Conservation (phyloP, 1,140 invertebrate species). For the Nylanderia fulva region DNA sequence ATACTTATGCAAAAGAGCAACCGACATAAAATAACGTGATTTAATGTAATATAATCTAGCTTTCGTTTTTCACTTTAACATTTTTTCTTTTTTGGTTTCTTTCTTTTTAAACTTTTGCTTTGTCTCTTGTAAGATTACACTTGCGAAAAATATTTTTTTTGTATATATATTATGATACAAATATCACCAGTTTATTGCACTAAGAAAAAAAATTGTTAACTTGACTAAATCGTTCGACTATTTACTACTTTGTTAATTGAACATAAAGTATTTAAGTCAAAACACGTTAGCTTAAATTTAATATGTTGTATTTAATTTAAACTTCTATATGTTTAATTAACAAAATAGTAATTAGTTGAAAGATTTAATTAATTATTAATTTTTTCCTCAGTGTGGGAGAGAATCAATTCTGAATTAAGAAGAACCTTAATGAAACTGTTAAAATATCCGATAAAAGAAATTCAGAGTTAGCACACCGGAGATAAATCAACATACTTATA, state of each 20-base stretch:
- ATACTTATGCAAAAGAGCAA: not conserved
- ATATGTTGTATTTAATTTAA: no score
- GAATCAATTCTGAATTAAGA: not conserved
- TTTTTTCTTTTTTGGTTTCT: not conserved
- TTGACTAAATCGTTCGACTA: no score
- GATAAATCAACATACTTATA: constrained; percentile 10
- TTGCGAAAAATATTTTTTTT: not conserved
- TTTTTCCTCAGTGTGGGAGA: no score
- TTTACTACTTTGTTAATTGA: no score
- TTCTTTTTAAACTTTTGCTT: not conserved
- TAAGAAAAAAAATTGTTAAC: no score
- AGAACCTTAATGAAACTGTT: not conserved
- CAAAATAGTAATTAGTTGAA: no score
- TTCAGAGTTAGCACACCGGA: no score
- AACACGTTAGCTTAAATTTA: no score
- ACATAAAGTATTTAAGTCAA: no score
- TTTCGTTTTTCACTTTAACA: not conserved
- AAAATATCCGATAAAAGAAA: not conserved
- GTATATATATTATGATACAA: not conserved
- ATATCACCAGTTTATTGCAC: not conserved
- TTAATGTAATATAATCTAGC: constrained; percentile 17
- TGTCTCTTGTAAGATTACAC: not conserved
- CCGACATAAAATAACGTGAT: not conserved
- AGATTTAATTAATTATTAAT: no score
- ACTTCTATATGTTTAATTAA: no score